Base-by-base conservation (phyloP, 2,888 invertebrate species). In the Dyspetes luteomarginatus region DNA sequence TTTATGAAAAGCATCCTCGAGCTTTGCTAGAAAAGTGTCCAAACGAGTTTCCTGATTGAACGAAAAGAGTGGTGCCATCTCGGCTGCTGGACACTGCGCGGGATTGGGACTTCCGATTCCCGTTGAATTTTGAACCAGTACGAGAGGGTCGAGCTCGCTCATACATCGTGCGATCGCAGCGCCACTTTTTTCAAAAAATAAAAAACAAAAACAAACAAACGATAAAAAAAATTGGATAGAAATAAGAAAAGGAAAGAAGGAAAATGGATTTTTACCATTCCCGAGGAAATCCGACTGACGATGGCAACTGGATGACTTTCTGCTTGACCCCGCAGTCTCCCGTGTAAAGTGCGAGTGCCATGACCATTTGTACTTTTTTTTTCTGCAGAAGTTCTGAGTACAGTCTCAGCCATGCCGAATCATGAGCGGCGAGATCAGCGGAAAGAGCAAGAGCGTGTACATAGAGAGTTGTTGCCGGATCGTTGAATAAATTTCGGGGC, bases 31-130 rank as follows among this genome's bases (percentile, higher is more conserved):
- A 4, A 94, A 93, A 3, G 87, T 64, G 86, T 94, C 94, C 0
- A 95, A 89, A 0, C 93, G 93, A 19, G 90, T 92, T 83, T 94
- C 93, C 88, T 94, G 94, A 4, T 92, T 90, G 0, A 93, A 92
- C 1, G 91, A 90, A 78, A 92, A 89, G 2, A 90, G 82, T 22
- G 93, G 89, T 2, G 92, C 88, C 81, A 89, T 88, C 65, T 88
- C 90, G 19, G 86, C 86, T 82, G 91, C 90, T 50, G 86, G 26
- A 28, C 78, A 71, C 65, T 89, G 67, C 0, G 72, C 92, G 92
- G 92, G 93, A 73, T 64, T n/a, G n/a, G n/a, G 68, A 24, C 48
- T 65, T 36, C 69, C 73, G 9, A 82, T 85, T 50, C 85, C 85
- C 9, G 80, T 78, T n/a, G 82, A 83, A 67, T 77, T 85, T 83